Conservation (phyloP, 1,140 invertebrate species). For the Zaprionus capensis region DNA sequence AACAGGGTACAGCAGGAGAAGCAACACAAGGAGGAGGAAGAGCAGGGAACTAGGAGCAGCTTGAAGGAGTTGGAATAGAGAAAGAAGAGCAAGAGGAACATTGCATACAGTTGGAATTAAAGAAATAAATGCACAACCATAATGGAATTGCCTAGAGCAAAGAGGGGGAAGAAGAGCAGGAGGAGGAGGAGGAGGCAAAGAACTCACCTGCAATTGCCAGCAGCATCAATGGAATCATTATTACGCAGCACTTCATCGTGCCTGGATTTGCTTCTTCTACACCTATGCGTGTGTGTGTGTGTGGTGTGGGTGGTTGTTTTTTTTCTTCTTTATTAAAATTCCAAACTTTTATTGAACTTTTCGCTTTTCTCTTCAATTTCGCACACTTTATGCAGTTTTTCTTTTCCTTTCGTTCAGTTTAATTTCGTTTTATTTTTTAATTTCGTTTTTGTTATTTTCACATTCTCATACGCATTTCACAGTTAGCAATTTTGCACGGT, state of each 20-base stretch:
- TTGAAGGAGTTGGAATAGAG: not conserved
- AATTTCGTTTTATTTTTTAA: not conserved
- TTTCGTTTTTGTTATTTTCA: slow-evolving; percentile 2
- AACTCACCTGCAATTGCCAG: slow-evolving; percentile 68
- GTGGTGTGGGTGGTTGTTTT: slow-evolving; percentile 13
- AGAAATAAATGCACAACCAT: not conserved
- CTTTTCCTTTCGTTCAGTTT: not conserved
- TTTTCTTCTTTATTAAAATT: not conserved
- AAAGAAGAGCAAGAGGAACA: not conserved
- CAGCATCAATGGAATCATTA: slow-evolving; percentile 52
- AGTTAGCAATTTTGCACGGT: slow-evolving; percentile 28
- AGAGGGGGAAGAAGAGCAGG: not conserved
- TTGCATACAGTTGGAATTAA: not conserved
- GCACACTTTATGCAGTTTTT: not conserved
- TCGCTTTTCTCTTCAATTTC: not conserved
- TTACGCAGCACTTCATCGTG: slow-evolving; percentile 66
- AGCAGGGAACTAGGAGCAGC: not conserved
- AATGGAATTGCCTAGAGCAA: not conserved
- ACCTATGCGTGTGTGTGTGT: not conserved
- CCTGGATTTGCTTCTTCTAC: not conserved
- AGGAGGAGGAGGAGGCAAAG: not conserved
- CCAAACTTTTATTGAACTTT: slow-evolving; percentile 16
- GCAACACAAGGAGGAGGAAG: not conserved
- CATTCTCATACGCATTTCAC: slow-evolving; percentile 20
- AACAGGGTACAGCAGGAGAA: not conserved